phyloP scores from a whole-genome alignment of 1,140 invertebrate species.

The Cyclina sinensis region DNA sequence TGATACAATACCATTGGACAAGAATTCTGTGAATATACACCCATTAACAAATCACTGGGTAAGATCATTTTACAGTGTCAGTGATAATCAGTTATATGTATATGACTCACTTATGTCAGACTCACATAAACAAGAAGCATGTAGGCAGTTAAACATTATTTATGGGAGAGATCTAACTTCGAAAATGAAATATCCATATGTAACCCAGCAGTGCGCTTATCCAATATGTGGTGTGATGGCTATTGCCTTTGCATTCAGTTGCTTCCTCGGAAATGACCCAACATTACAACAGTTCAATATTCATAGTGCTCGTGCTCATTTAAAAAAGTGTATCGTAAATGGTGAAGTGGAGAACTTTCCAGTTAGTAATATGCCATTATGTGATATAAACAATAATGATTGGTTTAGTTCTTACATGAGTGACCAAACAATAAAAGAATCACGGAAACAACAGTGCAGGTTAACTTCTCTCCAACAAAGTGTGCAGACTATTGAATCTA shows the following conservation, averaged over 20 bases:
- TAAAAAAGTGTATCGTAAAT: conserved; percentile 27
- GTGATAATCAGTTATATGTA: conserved; percentile 35
- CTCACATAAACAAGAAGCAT: conserved; percentile 23
- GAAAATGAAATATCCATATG: conserved; percentile 27
- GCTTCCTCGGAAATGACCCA: conserved; percentile 27
- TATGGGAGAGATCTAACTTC: not conserved
- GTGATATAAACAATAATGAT: conserved; percentile 24
- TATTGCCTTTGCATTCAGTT: conserved; percentile 36
- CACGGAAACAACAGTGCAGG: conserved; percentile 29
- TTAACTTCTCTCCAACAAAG: conserved; percentile 10
- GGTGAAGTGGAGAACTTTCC: conserved; percentile 39
- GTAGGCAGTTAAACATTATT: conserved; percentile 14
- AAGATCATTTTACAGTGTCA: conserved; percentile 29
- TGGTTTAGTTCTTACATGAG: conserved; percentile 30
- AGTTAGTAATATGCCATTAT: conserved; percentile 9
- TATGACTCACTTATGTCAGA: conserved; percentile 38
- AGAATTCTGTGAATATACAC: conserved; percentile 29
- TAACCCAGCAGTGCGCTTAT: conserved; percentile 30
- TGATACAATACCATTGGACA: not conserved
- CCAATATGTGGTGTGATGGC: conserved; percentile 42
- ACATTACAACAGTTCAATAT: conserved; percentile 25
- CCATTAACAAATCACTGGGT: conserved; percentile 47
- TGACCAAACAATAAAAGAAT: conserved; percentile 40
- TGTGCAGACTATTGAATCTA: conserved; percentile 3
- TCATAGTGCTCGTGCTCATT: conserved; percentile 29